Percentiles rank a stretch among this genome's conserved stretches.
Evolutionary conservation across 37 sponge, comb jelly and placozoan genomes (phyloP).

Genomic region (Ianthella basta): DNA sequence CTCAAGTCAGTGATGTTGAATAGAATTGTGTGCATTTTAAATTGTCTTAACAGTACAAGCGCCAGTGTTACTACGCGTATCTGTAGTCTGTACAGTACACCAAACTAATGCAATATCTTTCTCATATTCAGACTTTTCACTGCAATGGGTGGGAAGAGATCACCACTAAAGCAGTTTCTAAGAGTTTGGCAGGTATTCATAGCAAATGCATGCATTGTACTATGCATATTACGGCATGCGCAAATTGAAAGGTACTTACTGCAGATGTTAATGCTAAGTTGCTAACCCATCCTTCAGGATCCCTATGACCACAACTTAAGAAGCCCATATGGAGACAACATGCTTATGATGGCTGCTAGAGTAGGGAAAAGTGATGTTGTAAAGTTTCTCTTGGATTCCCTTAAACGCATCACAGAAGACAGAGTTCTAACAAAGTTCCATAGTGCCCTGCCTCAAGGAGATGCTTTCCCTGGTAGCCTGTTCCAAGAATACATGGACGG

Average conservation of each 20-base stretch:
- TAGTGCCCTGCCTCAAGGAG: not conserved
- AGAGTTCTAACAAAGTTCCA: not conserved
- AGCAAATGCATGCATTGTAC: not conserved
- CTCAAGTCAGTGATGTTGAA: not conserved
- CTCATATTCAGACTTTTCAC: not conserved
- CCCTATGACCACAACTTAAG: constrained; percentile 32
- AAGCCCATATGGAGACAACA: not conserved
- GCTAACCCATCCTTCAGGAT: not conserved
- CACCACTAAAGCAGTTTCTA: not conserved
- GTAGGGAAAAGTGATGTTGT: not conserved
- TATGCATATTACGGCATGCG: not conserved
- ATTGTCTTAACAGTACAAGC: not conserved
- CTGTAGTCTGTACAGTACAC: not conserved
- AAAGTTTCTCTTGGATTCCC: constrained; percentile 11
- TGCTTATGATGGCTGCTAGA: constrained; percentile 7
- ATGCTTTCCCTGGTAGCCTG: not conserved
- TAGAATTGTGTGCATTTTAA: not conserved
- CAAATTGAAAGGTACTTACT: not conserved
- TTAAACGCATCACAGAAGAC: not conserved
- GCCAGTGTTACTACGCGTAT: not conserved
- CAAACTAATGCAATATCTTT: not conserved
- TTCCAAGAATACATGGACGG: not conserved
- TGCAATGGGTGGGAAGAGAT: not conserved
- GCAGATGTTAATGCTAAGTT: not conserved
- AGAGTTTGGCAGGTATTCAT: not conserved